A percentile compares a stretch with the other conserved stretches of the same genome.
Evolutionary conservation across 2,888 invertebrate genomes (phyloP).

Genomic region (Epiperipatus broadwayi): DNA sequence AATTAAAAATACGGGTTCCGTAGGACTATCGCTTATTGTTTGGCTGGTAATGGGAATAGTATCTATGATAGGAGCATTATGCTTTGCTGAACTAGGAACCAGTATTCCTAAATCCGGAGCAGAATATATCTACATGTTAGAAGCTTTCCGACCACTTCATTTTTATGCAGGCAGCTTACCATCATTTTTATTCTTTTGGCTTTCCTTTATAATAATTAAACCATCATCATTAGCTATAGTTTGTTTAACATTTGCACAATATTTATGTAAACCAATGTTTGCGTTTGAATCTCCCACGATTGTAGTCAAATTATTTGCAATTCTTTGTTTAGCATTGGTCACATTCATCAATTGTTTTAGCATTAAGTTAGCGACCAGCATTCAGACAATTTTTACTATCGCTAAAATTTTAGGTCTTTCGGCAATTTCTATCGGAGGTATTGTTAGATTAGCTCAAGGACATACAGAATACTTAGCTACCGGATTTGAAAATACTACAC

Average conservation of each 20-base stretch:
- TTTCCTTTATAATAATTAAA: conserved; percentile 73
- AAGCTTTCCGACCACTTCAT: conserved; percentile 74
- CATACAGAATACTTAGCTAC: conserved; percentile 45
- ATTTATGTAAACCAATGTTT: conserved; percentile 19
- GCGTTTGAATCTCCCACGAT: too few relatives aligned
- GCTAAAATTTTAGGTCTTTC: conserved; percentile 76
- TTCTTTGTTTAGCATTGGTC: conserved; percentile 47
- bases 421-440: conserved; percentile 72
- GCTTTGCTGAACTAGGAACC: conserved; percentile 82
- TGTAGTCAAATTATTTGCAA: neutral
- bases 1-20: too few relatives aligned
- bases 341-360: conserved; percentile 86
- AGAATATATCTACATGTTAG: conserved; percentile 88
- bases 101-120: conserved; percentile 88
- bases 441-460: conserved; percentile 55
- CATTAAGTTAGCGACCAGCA: conserved; percentile 78
- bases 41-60: too few relatives aligned
- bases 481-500: conserved; percentile 52
- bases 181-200: conserved; percentile 82
- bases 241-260: conserved; percentile 23
- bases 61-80: conserved; percentile 52
- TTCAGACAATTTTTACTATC: conserved; percentile 83
- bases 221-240: conserved; percentile 77
- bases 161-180: too few relatives aligned
- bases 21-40: too few relatives aligned